Conservation (phyloP, 1,140 invertebrate species). For the Cydia amplana region DNA sequence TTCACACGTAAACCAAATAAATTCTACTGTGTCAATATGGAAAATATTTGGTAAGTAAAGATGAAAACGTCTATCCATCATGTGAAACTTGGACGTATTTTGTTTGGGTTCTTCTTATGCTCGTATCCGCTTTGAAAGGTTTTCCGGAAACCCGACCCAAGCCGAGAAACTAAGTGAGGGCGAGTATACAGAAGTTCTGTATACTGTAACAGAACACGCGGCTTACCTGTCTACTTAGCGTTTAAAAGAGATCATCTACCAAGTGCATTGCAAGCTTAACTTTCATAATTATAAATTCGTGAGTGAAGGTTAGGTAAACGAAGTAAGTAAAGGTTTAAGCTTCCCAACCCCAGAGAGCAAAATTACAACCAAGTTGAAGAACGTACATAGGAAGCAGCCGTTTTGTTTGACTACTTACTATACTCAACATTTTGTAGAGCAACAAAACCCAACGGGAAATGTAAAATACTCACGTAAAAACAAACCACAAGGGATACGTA, state of each 20-base stretch:
- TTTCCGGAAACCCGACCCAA: background rate
- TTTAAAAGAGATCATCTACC: too few relatives aligned
- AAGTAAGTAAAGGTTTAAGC: too few relatives aligned
- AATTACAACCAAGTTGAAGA: too few relatives aligned
- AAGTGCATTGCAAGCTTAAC: too few relatives aligned
- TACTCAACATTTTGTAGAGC: too few relatives aligned
- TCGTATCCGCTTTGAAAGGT: slow-evolving; percentile 1
- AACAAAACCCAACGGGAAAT: background rate
- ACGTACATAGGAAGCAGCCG: too few relatives aligned
- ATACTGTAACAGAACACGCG: too few relatives aligned
- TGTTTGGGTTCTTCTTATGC: background rate
- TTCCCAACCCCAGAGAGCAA: too few relatives aligned
- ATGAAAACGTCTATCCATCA: slow-evolving; percentile 7
- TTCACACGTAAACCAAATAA: background rate
- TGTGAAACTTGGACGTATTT: background rate
- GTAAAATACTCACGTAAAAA: background rate
- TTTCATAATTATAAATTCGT: too few relatives aligned
- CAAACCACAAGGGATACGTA: background rate
- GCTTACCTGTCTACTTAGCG: too few relatives aligned
- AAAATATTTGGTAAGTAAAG: slow-evolving; percentile 9
- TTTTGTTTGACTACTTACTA: too few relatives aligned
- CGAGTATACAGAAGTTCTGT: background rate
- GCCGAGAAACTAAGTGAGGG: background rate
- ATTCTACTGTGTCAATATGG: background rate
- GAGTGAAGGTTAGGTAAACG: too few relatives aligned